Base-by-base conservation (phyloP, 1,140 invertebrate genomes). In the Hermatobates lingyangjiaoensis region DNA sequence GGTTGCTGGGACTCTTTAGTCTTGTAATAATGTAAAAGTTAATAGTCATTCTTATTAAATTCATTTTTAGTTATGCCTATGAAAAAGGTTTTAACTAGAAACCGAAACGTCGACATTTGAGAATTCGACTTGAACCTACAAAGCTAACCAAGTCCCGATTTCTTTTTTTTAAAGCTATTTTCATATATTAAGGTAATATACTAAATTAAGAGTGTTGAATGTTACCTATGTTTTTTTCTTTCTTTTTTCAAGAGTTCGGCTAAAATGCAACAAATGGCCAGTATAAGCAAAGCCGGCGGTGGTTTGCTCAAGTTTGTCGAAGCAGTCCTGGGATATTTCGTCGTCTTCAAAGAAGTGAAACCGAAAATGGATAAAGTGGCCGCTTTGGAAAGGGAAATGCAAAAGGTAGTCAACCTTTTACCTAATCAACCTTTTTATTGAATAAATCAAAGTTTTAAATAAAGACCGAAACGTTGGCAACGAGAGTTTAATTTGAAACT, bases 331-430 rank as follows among this genome's bases (percentile, higher is more conserved):
- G 83, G 77, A 30, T 93, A 90, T 63, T 91, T 84, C 57, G 74
- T 76, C 1, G 84, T 92, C 0, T 88, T 75, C 57, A 78, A 76
- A 61, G 84, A 90, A 64, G 83, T 80, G 56, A 89, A 88, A 65
- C 87, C 88, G 0, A 93, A 92, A 66, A 79, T 83, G 55, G 86
- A 92, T 26, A 79, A 79, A 65, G 81, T 91, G 0, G 74, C 78
- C 51, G 70, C 69, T 40, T 64, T 92, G 10, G 83, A 89, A 62
- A 73, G 66, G 23, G 81, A 86, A 24, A 61, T 58, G 39, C 60
- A 21, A 3, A 45, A 39, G 40, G 50, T 51, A 23, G 15, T n/a
- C n/a, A n/a, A n/a, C n/a, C n/a, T n/a, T n/a, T n/a, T n/a, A n/a
- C n/a, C n/a, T n/a, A n/a, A n/a, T n/a, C n/a, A n/a, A n/a, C n/a